A percentile compares a stretch with the other conserved stretches of the same genome.
Evolutionary conservation across 2,797 vertebrate genomes (phyloP).

Genomic region (Sparidentex hasta): DNA sequence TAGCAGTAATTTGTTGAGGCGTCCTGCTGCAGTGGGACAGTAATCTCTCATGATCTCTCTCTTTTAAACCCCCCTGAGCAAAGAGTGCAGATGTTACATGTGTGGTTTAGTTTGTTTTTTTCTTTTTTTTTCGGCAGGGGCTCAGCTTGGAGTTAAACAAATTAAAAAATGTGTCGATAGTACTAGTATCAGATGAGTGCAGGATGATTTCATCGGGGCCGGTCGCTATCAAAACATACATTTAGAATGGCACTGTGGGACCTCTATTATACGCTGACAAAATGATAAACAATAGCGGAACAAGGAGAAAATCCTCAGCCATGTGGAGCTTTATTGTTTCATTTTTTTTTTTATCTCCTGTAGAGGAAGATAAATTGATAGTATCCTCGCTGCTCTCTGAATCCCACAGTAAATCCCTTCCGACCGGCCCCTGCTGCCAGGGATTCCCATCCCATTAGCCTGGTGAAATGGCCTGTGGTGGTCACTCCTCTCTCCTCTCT

Average conservation of each 20-base stretch:
- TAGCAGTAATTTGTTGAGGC: slow-evolving; percentile 27
- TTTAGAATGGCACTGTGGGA: slow-evolving; percentile 5
- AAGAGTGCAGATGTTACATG: slow-evolving; percentile 8
- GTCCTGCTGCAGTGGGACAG: slow-evolving; percentile 1
- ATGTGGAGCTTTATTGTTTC: slow-evolving; percentile 10
- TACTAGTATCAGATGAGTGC: slow-evolving; percentile 41
- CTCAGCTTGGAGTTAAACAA: slow-evolving; percentile 14
- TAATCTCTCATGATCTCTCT: slow-evolving; percentile 25
- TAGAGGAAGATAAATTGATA: slow-evolving; percentile 45
- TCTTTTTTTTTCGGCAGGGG: neutral
- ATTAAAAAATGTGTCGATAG: slow-evolving; percentile 6
- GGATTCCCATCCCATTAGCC: slow-evolving; percentile 76
- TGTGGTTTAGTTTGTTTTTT: neutral
- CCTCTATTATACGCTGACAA: neutral
- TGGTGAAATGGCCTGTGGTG: slow-evolving; percentile 64
- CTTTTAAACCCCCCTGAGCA: neutral
- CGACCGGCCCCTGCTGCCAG: slow-evolving; percentile 37
- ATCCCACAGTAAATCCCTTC: slow-evolving; percentile 62
- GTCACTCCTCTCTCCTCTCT: slow-evolving; percentile 38
- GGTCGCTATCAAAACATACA: slow-evolving; percentile 33
- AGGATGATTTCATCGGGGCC: slow-evolving; percentile 14
- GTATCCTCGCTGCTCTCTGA: slow-evolving; percentile 37
- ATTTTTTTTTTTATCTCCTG: slow-evolving; percentile 23
- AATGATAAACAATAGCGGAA: slow-evolving; percentile 41
- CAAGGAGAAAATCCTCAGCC: slow-evolving; percentile 39